Percentiles rank a stretch among this genome's conserved stretches.
phyloP scores from a whole-genome alignment of 2,888 invertebrate species.

The Hypena proboscidalis region DNA sequence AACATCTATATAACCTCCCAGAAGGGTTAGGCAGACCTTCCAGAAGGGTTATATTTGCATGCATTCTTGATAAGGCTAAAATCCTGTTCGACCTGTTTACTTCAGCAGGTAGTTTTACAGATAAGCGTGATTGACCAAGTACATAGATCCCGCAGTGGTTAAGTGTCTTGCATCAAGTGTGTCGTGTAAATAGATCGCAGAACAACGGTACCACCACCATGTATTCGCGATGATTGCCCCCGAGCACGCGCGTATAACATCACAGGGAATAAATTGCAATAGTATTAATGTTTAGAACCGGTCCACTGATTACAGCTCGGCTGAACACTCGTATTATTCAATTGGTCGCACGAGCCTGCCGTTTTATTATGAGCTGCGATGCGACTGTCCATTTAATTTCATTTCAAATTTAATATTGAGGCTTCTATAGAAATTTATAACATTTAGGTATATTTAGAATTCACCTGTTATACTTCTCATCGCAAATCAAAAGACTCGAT shows the following conservation, averaged over 20 bases:
- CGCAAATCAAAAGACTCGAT: no score
- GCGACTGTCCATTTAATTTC: constrained; percentile 2
- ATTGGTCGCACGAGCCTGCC: constrained; percentile 57
- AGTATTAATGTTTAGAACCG: constrained; percentile 69
- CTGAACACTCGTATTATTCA: constrained; percentile 66
- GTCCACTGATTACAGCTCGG: constrained; percentile 65
- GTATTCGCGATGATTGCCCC: constrained; percentile 66
- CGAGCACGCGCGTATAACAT: constrained; percentile 62
- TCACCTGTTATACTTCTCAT: no score
- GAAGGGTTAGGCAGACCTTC: no score
- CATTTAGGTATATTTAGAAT: no score
- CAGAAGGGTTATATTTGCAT: no score
- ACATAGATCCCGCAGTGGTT: constrained; percentile 32
- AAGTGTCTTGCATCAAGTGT: constrained; percentile 54
- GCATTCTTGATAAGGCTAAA: no score
- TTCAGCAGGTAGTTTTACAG: neutral
- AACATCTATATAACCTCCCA: no score
- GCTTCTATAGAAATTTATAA: no score
- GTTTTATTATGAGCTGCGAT: constrained; percentile 50
- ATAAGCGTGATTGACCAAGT: constrained; percentile 17
- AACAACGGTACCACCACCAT: constrained; percentile 68
- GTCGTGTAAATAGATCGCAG: constrained; percentile 63
- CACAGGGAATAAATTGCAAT: constrained; percentile 71
- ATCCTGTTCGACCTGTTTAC: neutral
- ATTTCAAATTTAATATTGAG: neutral